Evolutionary conservation across 2,888 invertebrate genomes (phyloP), one percentile per base, ranked within the genome.

Genomic region (Nymphalis c-album): DNA sequence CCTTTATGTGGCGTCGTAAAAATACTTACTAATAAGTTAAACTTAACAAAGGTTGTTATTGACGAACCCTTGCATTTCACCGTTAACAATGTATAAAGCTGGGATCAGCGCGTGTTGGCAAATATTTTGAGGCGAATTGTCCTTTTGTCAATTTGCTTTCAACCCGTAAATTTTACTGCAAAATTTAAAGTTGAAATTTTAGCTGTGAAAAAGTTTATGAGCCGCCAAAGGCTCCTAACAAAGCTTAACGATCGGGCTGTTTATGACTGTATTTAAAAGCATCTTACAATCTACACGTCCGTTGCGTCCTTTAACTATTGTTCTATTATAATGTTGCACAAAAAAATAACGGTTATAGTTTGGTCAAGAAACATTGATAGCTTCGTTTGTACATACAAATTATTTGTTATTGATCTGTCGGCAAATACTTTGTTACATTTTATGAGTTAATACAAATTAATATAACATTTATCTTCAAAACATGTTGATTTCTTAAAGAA

Each of bases 31-130:
- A 82, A 85, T 83, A 83, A 83, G 79, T 82, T 80, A 40, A 40
- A 40, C 81, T 81, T 73, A 76, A 87, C 87, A 88, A 88, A 80
- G 79, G 76, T 71, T 76, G 81, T 85, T 84, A 84, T 87, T 85
- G 82, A 82, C 85, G 80, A 90, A 88, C 90, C 87, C 88, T 87
- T 88, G 85, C 87, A 86, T 87, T 88, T 86, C 87, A 82, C 82
- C 74, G 79, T 80, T 80, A 81, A 86, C 85, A 85, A 81, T 83
- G 83, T 84, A 78, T 80, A 81, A 77, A 63, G 79, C 75, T 72
- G 76, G 72, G 73, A 73, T 64, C 64, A 70, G 68, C 74, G 77
- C 77, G 75, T 85, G 85, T 87, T 90, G 85, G 85, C 83, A 83
- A 87, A 86, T 81, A 84, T 82, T 84, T 81, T 73, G 77, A 75